Evolutionary conservation across 2,113 vertebrate species (phyloP).

Genomic region (Phocoena phocoena): DNA sequence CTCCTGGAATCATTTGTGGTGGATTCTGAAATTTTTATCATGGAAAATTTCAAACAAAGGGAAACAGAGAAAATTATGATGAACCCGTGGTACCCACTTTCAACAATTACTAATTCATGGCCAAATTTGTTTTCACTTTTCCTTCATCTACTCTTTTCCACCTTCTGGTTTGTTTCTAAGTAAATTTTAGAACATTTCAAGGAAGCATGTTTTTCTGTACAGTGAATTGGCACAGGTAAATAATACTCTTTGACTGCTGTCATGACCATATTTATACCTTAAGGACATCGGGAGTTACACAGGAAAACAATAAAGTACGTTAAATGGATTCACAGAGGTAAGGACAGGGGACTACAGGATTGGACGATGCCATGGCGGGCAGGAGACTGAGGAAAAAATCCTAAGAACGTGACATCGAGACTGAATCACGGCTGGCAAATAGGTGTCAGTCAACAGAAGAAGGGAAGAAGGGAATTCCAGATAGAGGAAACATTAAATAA

Average conservation of each 20-base stretch:
- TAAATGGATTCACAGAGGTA: background rate
- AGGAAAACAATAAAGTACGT: background rate
- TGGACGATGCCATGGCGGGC: fast-evolving
- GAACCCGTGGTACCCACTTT: background rate
- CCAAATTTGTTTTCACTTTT: background rate
- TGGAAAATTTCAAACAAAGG: background rate
- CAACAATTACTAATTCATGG: background rate
- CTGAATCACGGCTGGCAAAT: background rate
- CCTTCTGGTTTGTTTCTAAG: background rate
- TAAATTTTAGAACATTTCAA: background rate
- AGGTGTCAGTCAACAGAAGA: background rate
- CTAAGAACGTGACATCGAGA: background rate
- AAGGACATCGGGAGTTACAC: background rate
- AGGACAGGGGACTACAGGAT: background rate
- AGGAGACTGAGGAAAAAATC: background rate
- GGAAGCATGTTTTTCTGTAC: background rate
- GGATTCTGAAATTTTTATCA: background rate
- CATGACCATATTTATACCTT: background rate
- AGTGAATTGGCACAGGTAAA: background rate
- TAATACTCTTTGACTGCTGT: background rate
- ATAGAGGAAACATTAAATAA: background rate
- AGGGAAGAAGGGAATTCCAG: background rate
- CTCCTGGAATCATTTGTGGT: background rate
- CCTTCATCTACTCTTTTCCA: background rate
- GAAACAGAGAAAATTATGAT: background rate